Percentiles rank a stretch among this genome's conserved stretches.
Evolutionary conservation across 2,113 vertebrate species (phyloP).

Genomic region (Colistium nudipinnis): DNA sequence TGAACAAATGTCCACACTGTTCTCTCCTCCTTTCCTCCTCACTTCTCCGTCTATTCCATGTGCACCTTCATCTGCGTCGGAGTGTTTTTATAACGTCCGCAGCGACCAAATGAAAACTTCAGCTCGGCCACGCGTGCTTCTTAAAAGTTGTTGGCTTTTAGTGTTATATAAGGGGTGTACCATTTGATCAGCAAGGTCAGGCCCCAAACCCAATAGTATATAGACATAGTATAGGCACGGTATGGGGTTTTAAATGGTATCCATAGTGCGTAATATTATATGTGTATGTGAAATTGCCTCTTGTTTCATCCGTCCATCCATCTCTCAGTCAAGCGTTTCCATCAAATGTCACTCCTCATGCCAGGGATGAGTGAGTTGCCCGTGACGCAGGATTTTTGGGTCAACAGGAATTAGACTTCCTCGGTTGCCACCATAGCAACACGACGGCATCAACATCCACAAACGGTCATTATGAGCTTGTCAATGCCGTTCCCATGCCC

Average conservation of each 20-base stretch:
- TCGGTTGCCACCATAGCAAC: constrained; percentile 35
- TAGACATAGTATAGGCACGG: background rate
- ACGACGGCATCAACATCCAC: constrained; percentile 18
- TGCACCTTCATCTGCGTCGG: constrained; percentile 10
- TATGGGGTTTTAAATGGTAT: constrained; percentile 24
- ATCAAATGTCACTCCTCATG: constrained; percentile 30
- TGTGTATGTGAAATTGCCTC: constrained; percentile 16
- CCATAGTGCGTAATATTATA: constrained; percentile 6
- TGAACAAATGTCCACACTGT: constrained; percentile 29
- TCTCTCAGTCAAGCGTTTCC: constrained; percentile 5
- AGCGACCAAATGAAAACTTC: constrained; percentile 48
- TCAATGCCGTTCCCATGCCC: constrained; percentile 63
- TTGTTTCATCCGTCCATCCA: background rate
- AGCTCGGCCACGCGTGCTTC: constrained; percentile 27
- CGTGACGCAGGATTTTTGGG: constrained; percentile 16
- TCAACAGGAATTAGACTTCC: constrained; percentile 25
- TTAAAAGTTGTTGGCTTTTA: constrained; percentile 15
- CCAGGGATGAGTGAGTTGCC: constrained; percentile 23
- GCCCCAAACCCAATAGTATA: background rate
- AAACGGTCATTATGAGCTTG: constrained; percentile 47
- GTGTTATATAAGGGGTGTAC: constrained; percentile 22
- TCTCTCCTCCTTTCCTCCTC: background rate
- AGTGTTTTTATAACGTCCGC: constrained; percentile 55
- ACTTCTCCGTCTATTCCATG: constrained; percentile 42
- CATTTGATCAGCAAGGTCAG: constrained; percentile 26